Conservation (phyloP, 2,888 invertebrate species). For the Nebria salina region DNA sequence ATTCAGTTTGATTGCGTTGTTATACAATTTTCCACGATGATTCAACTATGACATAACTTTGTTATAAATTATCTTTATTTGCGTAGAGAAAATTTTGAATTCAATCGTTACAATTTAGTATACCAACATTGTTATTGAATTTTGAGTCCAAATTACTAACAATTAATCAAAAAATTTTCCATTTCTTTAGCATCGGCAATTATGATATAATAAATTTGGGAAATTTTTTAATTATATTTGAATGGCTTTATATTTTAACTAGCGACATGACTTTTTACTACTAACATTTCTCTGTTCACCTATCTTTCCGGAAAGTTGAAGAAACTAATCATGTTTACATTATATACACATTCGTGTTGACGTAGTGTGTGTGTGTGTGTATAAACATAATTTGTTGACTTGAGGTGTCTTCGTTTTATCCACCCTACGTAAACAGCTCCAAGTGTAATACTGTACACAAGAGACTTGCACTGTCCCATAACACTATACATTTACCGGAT, state of each 20-base stretch:
- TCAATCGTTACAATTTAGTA: not conserved
- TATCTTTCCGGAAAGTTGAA: not conserved
- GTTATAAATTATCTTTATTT: not conserved
- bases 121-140: too few relatives aligned
- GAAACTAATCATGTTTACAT: not conserved
- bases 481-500: not conserved
- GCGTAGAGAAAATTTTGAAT: not conserved
- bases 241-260: too few relatives aligned
- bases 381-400: not conserved
- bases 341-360: not conserved
- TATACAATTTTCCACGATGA: not conserved
- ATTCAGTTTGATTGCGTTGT: not conserved
- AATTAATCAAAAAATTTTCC: too few relatives aligned
- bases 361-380: not conserved
- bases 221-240: too few relatives aligned
- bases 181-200: too few relatives aligned
- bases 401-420: slow-evolving; percentile 1
- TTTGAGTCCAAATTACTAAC: too few relatives aligned
- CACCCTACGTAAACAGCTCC: not conserved
- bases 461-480: not conserved
- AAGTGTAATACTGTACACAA: not conserved
- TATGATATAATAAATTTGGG: too few relatives aligned
- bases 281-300: not conserved
- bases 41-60: not conserved
- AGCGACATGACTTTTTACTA: too few relatives aligned